Percentiles rank a stretch among this genome's conserved stretches.
Conservation (phyloP, 2,113 vertebrate genomes). For the Colossoma macropomum region DNA sequence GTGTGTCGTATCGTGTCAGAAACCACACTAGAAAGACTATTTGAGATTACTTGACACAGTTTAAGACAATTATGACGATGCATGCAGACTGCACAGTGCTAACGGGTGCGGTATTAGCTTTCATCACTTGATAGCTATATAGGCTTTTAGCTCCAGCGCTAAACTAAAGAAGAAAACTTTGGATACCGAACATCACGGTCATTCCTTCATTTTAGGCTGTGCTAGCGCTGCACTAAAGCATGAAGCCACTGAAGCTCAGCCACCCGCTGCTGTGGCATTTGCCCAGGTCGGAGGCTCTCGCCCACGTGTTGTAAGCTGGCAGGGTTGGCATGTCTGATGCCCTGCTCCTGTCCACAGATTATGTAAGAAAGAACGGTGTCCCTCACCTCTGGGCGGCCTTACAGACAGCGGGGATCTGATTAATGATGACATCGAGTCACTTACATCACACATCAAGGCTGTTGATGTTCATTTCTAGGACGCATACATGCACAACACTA, state of each 20-base stretch:
- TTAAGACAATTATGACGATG: too few relatives aligned
- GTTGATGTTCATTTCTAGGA: conserved; percentile 29
- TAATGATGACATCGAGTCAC: conserved; percentile 34
- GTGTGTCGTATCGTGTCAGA: too few relatives aligned
- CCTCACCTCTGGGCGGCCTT: conserved; percentile 18
- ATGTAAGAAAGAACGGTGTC: not conserved
- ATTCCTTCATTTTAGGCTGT: not conserved
- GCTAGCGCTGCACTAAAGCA: not conserved
- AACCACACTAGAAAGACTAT: too few relatives aligned
- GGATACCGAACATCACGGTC: too few relatives aligned
- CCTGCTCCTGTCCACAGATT: conserved; percentile 1
- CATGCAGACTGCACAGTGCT: too few relatives aligned
- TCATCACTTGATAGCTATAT: too few relatives aligned
- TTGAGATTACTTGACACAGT: too few relatives aligned
- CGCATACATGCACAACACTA: not conserved
- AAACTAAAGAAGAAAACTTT: too few relatives aligned
- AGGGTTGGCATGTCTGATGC: not conserved
- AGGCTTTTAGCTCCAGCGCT: too few relatives aligned
- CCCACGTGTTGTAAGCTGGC: conserved; percentile 13
- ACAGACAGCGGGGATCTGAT: conserved; percentile 27
- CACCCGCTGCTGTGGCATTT: conserved; percentile 39
- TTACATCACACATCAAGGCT: conserved; percentile 15
- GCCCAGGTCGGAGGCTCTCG: not conserved
- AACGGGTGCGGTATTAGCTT: too few relatives aligned
- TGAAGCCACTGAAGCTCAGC: not conserved